Evolutionary conservation across 2,113 vertebrate species (phyloP).

Genomic region (Acrocephalus kingi): DNA sequence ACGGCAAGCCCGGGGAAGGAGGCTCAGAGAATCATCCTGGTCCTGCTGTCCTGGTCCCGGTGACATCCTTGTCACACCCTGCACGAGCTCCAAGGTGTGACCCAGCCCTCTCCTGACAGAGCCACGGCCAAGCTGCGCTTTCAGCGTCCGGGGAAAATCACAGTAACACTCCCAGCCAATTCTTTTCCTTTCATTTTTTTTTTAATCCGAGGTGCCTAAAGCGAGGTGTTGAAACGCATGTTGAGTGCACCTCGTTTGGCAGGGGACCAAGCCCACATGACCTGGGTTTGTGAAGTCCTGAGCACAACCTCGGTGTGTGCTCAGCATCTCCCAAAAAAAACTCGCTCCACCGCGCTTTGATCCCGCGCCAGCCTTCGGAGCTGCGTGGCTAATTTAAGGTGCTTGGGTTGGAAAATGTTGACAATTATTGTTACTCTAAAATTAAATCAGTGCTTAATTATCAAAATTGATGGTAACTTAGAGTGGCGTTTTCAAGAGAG

Average conservation of each 20-base stretch:
- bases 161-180: not conserved
- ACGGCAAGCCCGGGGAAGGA: not conserved
- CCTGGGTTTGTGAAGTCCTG: not conserved
- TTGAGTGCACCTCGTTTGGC: not conserved
- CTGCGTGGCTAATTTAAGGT: conserved; percentile 46
- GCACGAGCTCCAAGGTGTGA: rapidly evolving
- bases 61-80: not conserved
- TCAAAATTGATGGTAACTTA: conserved; percentile 51
- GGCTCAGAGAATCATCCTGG: not conserved
- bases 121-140: not conserved
- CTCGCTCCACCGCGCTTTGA: not conserved
- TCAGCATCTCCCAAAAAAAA: not conserved
- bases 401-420: conserved; percentile 56
- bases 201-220: conserved; percentile 8
- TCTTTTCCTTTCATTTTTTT: not conserved
- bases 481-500: conserved; percentile 45
- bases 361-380: not conserved
- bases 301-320: not conserved
- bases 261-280: not conserved
- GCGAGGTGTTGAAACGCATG: conserved; percentile 37
- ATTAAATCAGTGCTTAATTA: conserved; percentile 65
- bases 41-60: not conserved
- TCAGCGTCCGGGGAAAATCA: rapidly evolving
- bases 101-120: not conserved
- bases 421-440: conserved; percentile 64